Conservation (phyloP, 2,113 vertebrate species). For the Crotalus horridus region DNA sequence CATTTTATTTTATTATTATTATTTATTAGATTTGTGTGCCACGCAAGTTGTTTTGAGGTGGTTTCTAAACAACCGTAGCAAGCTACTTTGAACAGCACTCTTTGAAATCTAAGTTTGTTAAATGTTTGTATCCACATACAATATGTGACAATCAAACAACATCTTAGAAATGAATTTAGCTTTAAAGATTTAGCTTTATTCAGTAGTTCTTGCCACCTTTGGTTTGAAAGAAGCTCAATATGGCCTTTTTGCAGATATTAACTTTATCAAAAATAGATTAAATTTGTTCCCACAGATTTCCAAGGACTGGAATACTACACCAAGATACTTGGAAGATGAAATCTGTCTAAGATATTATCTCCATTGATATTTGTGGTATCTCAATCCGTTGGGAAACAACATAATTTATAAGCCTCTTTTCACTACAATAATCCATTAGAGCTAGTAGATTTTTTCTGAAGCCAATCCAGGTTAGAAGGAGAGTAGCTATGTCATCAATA, state of each 20-base stretch:
- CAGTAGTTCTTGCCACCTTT: not conserved
- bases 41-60: not conserved
- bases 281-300: not conserved
- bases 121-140: not conserved
- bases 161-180: not conserved
- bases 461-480: not conserved
- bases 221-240: not conserved
- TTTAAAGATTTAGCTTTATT: not conserved
- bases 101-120: not conserved
- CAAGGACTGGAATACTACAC: not conserved
- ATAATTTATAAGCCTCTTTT: not conserved
- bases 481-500: not conserved
- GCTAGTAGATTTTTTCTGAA: not conserved
- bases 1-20: not conserved
- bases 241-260: not conserved
- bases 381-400: not conserved
- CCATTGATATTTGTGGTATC: not conserved
- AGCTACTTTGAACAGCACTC: not conserved
- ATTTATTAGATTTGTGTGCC: not conserved
- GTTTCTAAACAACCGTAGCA: not conserved
- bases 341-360: not conserved
- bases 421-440: not conserved
- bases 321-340: not conserved
- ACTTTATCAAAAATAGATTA: not conserved
- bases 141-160: not conserved